These are phyloP conservation scores for Enchytraeus crypticus DNA, from an alignment of 2,888 invertebrate genomes.

Conservation along the genomic window DNA sequence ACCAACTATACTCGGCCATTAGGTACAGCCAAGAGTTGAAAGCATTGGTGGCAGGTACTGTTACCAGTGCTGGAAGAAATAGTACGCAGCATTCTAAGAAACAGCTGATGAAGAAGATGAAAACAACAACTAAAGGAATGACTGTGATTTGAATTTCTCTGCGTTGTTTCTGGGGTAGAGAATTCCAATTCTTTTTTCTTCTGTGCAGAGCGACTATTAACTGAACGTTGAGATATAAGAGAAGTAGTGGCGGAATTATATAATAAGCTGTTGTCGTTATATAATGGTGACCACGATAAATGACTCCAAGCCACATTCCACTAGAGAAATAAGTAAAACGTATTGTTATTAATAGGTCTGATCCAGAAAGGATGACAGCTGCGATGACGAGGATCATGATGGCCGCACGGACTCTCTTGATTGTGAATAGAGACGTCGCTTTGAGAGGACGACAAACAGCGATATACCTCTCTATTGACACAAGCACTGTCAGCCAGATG, in stretches of 20 bases:
- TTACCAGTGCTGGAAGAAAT: slow-evolving; percentile 29
- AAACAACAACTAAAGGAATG: slow-evolving; percentile 30
- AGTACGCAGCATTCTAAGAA: too few relatives aligned
- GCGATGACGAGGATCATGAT: slow-evolving; percentile 20
- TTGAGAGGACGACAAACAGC: slow-evolving; percentile 31
- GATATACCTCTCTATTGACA: slow-evolving; percentile 30
- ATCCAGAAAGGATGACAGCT: slow-evolving; percentile 24
- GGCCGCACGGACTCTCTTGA: slow-evolving; percentile 20
- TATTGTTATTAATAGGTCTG: too few relatives aligned
- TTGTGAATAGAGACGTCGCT: slow-evolving; percentile 25
- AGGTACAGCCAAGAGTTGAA: slow-evolving; percentile 2
- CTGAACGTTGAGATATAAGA: slow-evolving; percentile 27
- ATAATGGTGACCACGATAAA: too few relatives aligned
- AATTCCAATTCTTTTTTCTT: slow-evolving; percentile 27
- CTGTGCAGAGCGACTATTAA: slow-evolving; percentile 25
- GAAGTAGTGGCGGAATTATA: slow-evolving; percentile 25
- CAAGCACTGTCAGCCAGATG: slow-evolving; percentile 32
- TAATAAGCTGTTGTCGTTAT: too few relatives aligned
- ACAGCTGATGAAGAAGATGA: slow-evolving; percentile 30
- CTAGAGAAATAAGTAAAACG: too few relatives aligned
- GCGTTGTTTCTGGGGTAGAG: slow-evolving; percentile 18
- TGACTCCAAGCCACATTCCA: too few relatives aligned
- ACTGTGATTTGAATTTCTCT: slow-evolving; percentile 29
- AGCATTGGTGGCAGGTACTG: slow-evolving; percentile 28
- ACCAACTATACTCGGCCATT: neutral